Percentiles rank a stretch among this genome's conserved stretches.
phyloP scores from a whole-genome alignment of 1,140 invertebrate genomes.

The Onthophagus taurus region DNA sequence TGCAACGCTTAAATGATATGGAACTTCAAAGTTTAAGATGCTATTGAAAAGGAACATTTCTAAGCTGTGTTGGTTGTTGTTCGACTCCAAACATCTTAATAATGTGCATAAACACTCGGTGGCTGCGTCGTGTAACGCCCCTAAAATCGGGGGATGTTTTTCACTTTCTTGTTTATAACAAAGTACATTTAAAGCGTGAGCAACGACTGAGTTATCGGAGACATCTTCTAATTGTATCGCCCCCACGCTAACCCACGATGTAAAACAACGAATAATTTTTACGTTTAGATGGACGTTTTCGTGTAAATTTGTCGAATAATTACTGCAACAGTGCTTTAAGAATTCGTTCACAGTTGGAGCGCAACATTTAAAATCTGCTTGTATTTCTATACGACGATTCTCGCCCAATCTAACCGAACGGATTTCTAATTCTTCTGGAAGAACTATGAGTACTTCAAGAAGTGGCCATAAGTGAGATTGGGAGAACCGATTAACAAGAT shows the following conservation, averaged over 20 bases:
- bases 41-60: slow-evolving; percentile 73
- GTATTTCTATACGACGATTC: slow-evolving; percentile 78
- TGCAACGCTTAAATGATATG: slow-evolving; percentile 85
- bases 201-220: slow-evolving; percentile 56
- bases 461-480: slow-evolving; percentile 65
- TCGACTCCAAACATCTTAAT: slow-evolving; percentile 67
- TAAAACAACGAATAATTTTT: slow-evolving; percentile 66
- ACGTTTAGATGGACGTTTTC: slow-evolving; percentile 46
- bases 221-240: slow-evolving; percentile 57
- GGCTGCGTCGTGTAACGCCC: slow-evolving; percentile 76
- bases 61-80: slow-evolving; percentile 54
- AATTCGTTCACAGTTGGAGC: slow-evolving; percentile 61
- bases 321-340: slow-evolving; percentile 61
- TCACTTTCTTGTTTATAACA: slow-evolving; percentile 39
- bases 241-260: slow-evolving; percentile 66
- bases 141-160: slow-evolving; percentile 41
- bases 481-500: slow-evolving; percentile 68
- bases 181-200: slow-evolving; percentile 59
- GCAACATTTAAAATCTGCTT: slow-evolving; percentile 61
- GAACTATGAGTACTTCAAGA: slow-evolving; percentile 82
- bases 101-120: slow-evolving; percentile 86
- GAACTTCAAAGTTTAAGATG: slow-evolving; percentile 69
- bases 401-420: slow-evolving; percentile 72
- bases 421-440: slow-evolving; percentile 93
- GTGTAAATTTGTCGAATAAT: slow-evolving; percentile 40